These are phyloP conservation scores for Drosophila nr. fundita DNA, from an alignment of 2,888 invertebrate species.

Conservation along the genomic window DNA sequence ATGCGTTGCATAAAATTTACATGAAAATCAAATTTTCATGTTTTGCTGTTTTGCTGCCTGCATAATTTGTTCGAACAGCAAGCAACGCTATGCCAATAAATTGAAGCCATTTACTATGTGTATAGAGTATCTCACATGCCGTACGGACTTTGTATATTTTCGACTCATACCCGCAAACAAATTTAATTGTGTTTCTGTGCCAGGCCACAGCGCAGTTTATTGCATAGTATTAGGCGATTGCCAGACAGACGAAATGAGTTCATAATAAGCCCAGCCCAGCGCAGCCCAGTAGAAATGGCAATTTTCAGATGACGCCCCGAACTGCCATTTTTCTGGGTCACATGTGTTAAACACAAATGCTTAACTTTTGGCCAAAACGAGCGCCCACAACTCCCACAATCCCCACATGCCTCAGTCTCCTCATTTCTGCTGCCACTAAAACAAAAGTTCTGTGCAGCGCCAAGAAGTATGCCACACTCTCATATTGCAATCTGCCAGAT, in stretches of 20 bases:
- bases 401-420: neutral
- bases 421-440: neutral
- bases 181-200: constrained; percentile 71
- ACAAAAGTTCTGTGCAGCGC: constrained; percentile 44
- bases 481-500: constrained; percentile 49
- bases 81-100: constrained; percentile 26
- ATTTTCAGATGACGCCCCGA: constrained; percentile 43
- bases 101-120: constrained; percentile 24
- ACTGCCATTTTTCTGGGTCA: constrained; percentile 53
- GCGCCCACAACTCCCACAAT: neutral
- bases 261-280: constrained; percentile 55
- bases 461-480: constrained; percentile 53
- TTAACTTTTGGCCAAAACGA: constrained; percentile 57
- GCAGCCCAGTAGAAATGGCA: constrained; percentile 41
- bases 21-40: constrained; percentile 74
- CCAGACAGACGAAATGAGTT: constrained; percentile 57
- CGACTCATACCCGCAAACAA: constrained; percentile 20
- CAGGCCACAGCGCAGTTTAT: constrained; percentile 40
- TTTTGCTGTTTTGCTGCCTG: constrained; percentile 57
- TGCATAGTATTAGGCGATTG: constrained; percentile 36
- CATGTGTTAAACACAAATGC: constrained; percentile 64
- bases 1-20: constrained; percentile 56
- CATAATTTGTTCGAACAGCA: constrained; percentile 55
- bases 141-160: neutral
- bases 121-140: constrained; percentile 14